Percentiles rank a stretch among this genome's conserved stretches.
phyloP scores from a whole-genome alignment of 2,113 vertebrate genomes.

The Entomyzon cyanotis region DNA sequence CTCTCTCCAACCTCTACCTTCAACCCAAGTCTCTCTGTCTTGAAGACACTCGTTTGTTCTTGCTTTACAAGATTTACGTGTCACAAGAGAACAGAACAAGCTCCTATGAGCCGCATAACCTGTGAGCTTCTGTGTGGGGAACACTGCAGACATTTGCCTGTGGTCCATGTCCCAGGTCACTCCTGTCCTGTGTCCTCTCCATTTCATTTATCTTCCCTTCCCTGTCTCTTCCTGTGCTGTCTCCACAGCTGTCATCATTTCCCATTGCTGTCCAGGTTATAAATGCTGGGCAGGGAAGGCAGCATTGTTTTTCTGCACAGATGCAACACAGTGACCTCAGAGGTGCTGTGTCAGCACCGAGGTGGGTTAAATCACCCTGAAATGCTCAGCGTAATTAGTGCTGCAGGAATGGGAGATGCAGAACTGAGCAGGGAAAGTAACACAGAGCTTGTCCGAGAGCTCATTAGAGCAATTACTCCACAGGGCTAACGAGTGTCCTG shows the following conservation, averaged over 20 bases:
- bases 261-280: neutral
- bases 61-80: neutral
- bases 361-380: neutral
- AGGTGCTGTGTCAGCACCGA: neutral
- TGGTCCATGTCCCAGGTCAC: neutral
- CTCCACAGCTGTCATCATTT: neutral
- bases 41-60: neutral
- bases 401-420: neutral
- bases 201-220: neutral
- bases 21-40: neutral
- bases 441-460: neutral
- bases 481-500: neutral
- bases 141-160: neutral
- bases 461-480: neutral
- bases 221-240: neutral
- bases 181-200: neutral
- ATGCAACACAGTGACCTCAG: neutral
- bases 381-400: rapidly evolving
- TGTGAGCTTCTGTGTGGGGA: neutral
- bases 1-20: neutral
- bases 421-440: neutral
- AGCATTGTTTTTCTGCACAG: neutral
- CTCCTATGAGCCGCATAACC: rapidly evolving
- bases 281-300: neutral
- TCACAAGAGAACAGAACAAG: rapidly evolving